Percentiles rank a stretch among this genome's conserved stretches.
Evolutionary conservation across 2,797 vertebrate genomes (phyloP).

Genomic region (Enteromius anoplus): DNA sequence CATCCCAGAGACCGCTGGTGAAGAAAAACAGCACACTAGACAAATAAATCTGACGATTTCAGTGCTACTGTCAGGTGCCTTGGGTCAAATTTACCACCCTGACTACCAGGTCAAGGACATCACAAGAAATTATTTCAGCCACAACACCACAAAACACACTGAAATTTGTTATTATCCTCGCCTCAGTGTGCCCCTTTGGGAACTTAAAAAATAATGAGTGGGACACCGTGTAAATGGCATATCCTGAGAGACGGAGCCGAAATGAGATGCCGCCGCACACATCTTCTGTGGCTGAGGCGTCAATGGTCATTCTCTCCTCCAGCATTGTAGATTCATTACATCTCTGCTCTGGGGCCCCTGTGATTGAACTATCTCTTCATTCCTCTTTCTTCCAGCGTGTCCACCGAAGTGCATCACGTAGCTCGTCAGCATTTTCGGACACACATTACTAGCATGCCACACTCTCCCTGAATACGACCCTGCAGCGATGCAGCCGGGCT

Average conservation of each 20-base stretch:
- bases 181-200: slow-evolving; percentile 19
- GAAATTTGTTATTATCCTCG: slow-evolving; percentile 32
- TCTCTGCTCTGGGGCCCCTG: slow-evolving; percentile 37
- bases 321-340: slow-evolving; percentile 29
- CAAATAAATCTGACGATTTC: slow-evolving; percentile 42
- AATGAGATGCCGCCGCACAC: background rate
- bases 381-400: slow-evolving; percentile 22
- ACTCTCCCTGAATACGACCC: slow-evolving; percentile 66
- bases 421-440: slow-evolving; percentile 42
- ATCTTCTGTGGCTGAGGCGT: slow-evolving; percentile 22
- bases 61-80: slow-evolving; percentile 27
- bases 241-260: slow-evolving; percentile 16
- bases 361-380: slow-evolving; percentile 22
- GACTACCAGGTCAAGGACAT: slow-evolving; percentile 45
- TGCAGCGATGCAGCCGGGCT: slow-evolving; percentile 64
- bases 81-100: slow-evolving; percentile 45
- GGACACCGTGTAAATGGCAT: slow-evolving; percentile 26
- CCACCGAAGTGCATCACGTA: slow-evolving; percentile 11
- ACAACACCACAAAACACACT: slow-evolving; percentile 7
- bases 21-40: slow-evolving; percentile 26
- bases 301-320: slow-evolving; percentile 35
- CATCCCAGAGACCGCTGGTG: slow-evolving; percentile 16
- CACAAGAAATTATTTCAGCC: slow-evolving; percentile 24
- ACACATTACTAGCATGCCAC: slow-evolving; percentile 58
- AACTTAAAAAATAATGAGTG: slow-evolving; percentile 31